Percentiles rank a stretch among this genome's conserved stretches.
Conservation (phyloP, 30 jellyfish, hydroid and myxozoan genomes). For the Aurelia sp. region DNA sequence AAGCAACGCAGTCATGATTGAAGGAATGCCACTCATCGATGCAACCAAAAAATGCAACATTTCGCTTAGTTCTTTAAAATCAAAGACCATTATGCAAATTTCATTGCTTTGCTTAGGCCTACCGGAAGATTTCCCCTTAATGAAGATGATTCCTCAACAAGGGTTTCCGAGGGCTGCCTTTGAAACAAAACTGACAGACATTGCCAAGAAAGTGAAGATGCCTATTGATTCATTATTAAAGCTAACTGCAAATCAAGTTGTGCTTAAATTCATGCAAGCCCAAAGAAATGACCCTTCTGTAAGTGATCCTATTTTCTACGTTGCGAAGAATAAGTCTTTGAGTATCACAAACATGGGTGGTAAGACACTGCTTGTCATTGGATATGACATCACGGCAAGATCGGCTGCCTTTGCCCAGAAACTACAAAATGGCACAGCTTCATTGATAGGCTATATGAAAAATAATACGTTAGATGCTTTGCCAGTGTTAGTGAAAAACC, state of each 20-base stretch:
- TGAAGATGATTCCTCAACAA: not conserved
- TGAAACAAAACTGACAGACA: slow-evolving; percentile 5
- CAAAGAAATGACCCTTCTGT: not conserved
- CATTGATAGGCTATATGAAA: not conserved
- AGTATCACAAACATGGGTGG: slow-evolving; percentile 1
- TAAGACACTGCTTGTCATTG: slow-evolving; percentile 18
- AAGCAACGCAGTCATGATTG: not conserved
- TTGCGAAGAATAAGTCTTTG: slow-evolving; percentile 2
- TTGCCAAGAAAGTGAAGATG: slow-evolving; percentile 26
- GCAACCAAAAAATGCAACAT: slow-evolving; percentile 19
- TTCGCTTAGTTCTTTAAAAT: not conserved
- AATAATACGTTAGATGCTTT: slow-evolving; percentile 1
- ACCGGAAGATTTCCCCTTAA: slow-evolving; percentile 60
- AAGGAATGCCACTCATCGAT: slow-evolving; percentile 11
- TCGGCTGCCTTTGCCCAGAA: not conserved
- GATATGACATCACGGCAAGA: not conserved
- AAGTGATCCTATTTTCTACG: slow-evolving; percentile 32
- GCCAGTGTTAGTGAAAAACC: not conserved
- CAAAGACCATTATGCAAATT: slow-evolving; percentile 31
- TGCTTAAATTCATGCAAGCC: slow-evolving; percentile 1
- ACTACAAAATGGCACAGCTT: not conserved
- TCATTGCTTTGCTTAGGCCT: slow-evolving; percentile 20
- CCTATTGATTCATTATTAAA: slow-evolving; percentile 9
- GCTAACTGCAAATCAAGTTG: not conserved
- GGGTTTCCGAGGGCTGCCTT: slow-evolving; percentile 17